Evolutionary conservation across 1,140 invertebrate species (phyloP).

Genomic region (Papilio polytes): DNA sequence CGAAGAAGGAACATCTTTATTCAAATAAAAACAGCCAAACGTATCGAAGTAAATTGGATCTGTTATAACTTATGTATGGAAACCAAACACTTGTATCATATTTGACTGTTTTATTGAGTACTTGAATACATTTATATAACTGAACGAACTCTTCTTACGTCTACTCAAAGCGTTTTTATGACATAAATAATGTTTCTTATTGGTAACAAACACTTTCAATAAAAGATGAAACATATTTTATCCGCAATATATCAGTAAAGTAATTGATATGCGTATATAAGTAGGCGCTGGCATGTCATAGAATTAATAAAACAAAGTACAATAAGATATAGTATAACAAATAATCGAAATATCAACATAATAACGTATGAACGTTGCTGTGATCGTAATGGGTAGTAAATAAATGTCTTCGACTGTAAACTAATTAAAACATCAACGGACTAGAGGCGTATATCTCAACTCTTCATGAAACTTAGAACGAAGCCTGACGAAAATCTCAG

Average conservation of each 20-base stretch:
- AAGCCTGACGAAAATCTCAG: not conserved
- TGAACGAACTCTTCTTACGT: too few relatives aligned
- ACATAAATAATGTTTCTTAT: not conserved
- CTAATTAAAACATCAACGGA: not conserved
- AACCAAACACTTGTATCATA: not conserved
- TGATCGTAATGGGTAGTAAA: not conserved
- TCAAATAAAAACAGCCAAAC: not conserved
- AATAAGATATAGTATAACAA: too few relatives aligned
- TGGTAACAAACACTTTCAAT: not conserved
- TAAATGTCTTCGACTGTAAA: not conserved
- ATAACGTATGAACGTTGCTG: too few relatives aligned
- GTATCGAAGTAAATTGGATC: not conserved
- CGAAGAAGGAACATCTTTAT: not conserved
- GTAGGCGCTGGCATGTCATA: not conserved
- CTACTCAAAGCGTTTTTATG: not conserved
- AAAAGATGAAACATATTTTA: not conserved
- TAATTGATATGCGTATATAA: not conserved
- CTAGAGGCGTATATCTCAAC: not conserved
- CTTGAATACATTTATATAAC: not conserved
- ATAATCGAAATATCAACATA: too few relatives aligned
- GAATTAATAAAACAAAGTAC: too few relatives aligned
- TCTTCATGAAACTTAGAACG: not conserved
- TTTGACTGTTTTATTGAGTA: not conserved
- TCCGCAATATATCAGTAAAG: not conserved
- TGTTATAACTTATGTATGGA: not conserved